A percentile compares a stretch with the other conserved stretches of the same genome.
These are phyloP conservation scores for Hydrotaea diabolus DNA, from an alignment of 2,888 invertebrate species.

Conservation along the genomic window DNA sequence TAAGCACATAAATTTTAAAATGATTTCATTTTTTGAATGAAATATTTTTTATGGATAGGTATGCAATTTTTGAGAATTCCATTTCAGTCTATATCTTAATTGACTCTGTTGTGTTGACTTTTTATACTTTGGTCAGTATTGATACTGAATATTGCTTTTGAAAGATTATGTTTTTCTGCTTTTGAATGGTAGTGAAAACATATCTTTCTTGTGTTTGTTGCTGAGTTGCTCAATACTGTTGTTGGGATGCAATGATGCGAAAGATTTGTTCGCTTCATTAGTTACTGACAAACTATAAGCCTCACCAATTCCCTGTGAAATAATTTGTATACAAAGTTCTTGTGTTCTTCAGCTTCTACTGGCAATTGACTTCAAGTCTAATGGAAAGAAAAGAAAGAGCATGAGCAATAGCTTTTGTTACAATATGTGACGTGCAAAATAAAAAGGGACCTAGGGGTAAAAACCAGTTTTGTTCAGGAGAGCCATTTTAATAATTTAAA, in stretches of 20 bases:
- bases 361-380: background rate
- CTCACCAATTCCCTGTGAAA: background rate
- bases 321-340: background rate
- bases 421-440: no score
- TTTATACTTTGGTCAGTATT: background rate
- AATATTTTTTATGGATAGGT: background rate
- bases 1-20: background rate
- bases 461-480: no score
- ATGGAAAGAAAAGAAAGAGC: background rate
- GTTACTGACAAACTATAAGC: background rate
- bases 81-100: background rate
- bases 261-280: constrained; percentile 11
- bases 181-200: background rate
- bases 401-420: background rate
- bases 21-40: constrained; percentile 3
- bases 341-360: background rate
- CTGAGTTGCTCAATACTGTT: background rate
- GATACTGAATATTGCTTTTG: background rate
- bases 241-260: background rate
- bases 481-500: no score
- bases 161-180: background rate
- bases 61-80: background rate
- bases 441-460: no score
- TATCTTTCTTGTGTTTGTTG: background rate
- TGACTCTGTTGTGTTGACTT: background rate